Percentiles rank a stretch among this genome's conserved stretches.
These are phyloP conservation scores for Dasypus novemcinctus DNA, from an alignment of 2,113 vertebrate genomes.

Conservation along the genomic window DNA sequence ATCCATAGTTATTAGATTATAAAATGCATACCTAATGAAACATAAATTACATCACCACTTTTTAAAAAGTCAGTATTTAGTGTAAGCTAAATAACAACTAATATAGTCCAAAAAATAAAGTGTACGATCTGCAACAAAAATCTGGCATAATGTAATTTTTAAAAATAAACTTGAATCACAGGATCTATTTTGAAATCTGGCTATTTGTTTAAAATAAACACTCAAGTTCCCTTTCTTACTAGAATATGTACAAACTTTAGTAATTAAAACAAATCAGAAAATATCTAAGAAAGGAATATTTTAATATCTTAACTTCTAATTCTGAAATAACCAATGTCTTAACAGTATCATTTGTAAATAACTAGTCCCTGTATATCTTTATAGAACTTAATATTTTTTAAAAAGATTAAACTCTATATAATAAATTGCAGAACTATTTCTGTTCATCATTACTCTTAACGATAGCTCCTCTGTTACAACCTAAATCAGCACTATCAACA, in stretches of 20 bases:
- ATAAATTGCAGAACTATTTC: not conserved
- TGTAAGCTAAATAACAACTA: slow-evolving; percentile 12
- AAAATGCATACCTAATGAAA: slow-evolving; percentile 18
- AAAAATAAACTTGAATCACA: not conserved
- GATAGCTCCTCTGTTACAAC: not conserved
- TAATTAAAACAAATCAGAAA: slow-evolving; percentile 9
- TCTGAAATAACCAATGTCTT: not conserved
- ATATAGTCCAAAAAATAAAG: slow-evolving; percentile 24
- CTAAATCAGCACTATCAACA: not conserved
- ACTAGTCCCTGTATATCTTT: not conserved
- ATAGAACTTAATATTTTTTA: not conserved
- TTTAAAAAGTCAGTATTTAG: slow-evolving; percentile 20
- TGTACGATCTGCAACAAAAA: not conserved
- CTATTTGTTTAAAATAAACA: not conserved
- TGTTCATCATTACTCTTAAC: not conserved
- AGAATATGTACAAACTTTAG: not conserved
- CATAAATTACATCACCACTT: slow-evolving; percentile 50
- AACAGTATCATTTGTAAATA: not conserved
- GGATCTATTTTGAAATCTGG: not conserved
- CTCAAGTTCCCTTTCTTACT: not conserved
- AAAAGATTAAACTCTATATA: not conserved
- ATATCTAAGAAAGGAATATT: slow-evolving; percentile 18
- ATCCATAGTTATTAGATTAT: not conserved
- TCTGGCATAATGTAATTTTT: not conserved
- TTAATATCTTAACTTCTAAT: slow-evolving; percentile 14